Conservation (phyloP, 2,113 vertebrate species). For the Phrynocephalus versicolor region DNA sequence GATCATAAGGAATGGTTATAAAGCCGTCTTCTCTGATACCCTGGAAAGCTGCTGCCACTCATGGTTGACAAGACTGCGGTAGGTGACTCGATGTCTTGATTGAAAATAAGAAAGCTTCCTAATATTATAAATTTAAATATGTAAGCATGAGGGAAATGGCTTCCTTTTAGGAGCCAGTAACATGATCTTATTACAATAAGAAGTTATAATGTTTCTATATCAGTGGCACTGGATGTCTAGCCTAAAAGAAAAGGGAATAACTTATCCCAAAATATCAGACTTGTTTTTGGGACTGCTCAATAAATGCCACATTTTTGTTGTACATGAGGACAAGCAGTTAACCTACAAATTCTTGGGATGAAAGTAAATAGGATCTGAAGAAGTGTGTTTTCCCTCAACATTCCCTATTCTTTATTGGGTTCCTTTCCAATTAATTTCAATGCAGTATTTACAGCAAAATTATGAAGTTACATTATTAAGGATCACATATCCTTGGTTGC, state of each 20-base stretch:
- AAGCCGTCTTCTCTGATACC: no score
- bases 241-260: not conserved
- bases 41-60: no score
- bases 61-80: no score
- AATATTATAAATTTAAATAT: no score
- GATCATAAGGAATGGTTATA: no score
- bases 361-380: not conserved
- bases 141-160: not conserved
- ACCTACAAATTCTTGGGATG: not conserved
- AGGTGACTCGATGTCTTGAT: no score
- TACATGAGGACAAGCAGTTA: accelerated
- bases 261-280: not conserved
- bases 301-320: not conserved
- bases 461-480: not conserved
- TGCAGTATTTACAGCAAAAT: not conserved
- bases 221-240: not conserved
- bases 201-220: not conserved
- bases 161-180: not conserved
- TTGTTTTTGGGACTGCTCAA: not conserved
- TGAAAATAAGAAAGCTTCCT: no score
- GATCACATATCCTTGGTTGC: not conserved
- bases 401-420: not conserved
- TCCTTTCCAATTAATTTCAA: slow-evolving; percentile 13
- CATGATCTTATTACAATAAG: not conserved
- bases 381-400: not conserved